Percentiles rank a stretch among this genome's conserved stretches.
These are phyloP conservation scores for Lathronympha strigana DNA, from an alignment of 2,888 invertebrate species.

Conservation along the genomic window DNA sequence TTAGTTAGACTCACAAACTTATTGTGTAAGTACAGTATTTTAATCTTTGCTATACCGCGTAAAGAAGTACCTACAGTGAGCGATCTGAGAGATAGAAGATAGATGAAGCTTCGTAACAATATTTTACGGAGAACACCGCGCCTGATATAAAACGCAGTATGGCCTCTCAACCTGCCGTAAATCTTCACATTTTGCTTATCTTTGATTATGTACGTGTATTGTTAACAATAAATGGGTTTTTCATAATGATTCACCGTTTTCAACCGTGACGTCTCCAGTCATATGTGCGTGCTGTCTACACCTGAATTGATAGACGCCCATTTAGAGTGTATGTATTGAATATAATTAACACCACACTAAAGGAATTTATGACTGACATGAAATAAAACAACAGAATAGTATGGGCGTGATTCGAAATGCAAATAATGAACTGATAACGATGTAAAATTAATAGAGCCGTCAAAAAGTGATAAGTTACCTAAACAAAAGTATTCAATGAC, in stretches of 20 bases:
- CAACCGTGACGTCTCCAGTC: conserved; percentile 14
- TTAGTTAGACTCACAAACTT: background rate
- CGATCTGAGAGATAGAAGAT: background rate
- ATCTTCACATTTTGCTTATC: background rate
- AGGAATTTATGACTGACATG: too few relatives aligned
- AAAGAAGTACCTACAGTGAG: background rate
- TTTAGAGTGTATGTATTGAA: conserved; percentile 1
- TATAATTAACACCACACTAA: too few relatives aligned
- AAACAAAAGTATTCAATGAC: background rate
- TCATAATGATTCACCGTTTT: conserved; percentile 29
- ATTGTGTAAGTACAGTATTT: background rate
- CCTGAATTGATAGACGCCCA: conserved; percentile 9
- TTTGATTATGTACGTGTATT: background rate
- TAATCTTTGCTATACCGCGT: background rate
- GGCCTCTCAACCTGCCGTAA: background rate
- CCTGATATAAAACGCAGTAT: too few relatives aligned
- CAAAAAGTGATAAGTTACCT: background rate
- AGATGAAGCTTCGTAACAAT: background rate
- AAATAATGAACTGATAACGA: conserved; percentile 1
- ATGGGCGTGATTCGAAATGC: background rate
- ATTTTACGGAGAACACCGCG: too few relatives aligned
- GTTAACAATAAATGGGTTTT: conserved; percentile 14
- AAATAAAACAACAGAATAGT: too few relatives aligned
- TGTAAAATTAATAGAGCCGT: background rate
- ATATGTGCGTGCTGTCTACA: background rate